A percentile compares a stretch with the other conserved stretches of the same genome.
Conservation (phyloP, 2,888 invertebrate genomes). For the Lasius platythorax region DNA sequence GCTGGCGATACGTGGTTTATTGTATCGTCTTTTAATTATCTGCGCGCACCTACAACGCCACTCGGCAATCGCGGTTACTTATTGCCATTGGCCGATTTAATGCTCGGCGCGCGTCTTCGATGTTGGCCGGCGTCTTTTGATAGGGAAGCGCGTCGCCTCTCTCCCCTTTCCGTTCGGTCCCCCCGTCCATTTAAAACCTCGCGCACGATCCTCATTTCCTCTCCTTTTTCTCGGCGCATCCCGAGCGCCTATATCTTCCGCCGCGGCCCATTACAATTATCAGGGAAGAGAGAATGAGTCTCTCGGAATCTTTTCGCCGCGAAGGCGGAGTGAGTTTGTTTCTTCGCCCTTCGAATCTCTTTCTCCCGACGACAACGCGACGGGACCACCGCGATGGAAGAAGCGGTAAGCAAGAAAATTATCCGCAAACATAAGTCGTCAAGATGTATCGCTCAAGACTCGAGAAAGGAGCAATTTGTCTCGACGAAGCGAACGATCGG, state of each 20-base stretch:
- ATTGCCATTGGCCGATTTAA: conserved; percentile 82
- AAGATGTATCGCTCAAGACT: background rate
- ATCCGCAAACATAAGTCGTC: background rate
- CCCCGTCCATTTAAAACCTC: background rate
- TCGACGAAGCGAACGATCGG: background rate
- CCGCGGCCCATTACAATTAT: conserved; percentile 79
- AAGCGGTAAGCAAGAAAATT: background rate
- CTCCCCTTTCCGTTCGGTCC: background rate
- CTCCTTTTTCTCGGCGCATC: conserved; percentile 6
- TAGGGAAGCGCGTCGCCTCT: conserved; percentile 57
- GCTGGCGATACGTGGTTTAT: conserved; percentile 85
- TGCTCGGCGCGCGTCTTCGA: conserved; percentile 77
- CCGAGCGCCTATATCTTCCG: conserved; percentile 55
- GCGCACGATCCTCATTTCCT: conserved; percentile 5
- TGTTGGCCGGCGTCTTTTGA: conserved; percentile 78
- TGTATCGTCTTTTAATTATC: conserved; percentile 86
- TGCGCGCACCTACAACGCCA: conserved; percentile 85
- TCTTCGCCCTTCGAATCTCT: background rate
- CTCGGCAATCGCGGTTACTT: conserved; percentile 84
- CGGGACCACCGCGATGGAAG: background rate
- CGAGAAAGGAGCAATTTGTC: background rate
- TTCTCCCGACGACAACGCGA: background rate
- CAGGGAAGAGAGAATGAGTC: conserved; percentile 40
- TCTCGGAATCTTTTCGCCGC: background rate
- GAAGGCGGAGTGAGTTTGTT: background rate